Evolutionary conservation across 2,888 invertebrate genomes (phyloP), one percentile per base, ranked within the genome.

Genomic region (Hyposoter dolosus): DNA sequence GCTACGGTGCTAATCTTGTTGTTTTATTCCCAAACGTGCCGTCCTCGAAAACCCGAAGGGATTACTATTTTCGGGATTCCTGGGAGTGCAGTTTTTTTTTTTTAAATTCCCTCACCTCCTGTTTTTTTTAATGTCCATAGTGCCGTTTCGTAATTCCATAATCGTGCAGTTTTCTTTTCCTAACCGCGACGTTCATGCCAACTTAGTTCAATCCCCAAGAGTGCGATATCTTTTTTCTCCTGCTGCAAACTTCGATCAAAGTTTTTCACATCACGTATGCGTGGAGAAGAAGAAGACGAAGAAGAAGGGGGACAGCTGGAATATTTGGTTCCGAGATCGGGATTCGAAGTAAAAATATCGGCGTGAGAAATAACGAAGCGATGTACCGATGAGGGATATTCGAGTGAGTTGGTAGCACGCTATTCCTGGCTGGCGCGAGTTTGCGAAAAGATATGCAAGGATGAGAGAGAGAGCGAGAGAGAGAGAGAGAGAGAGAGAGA

Each of bases 391-490:
- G 68, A 50, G 45, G 19, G 74, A 66, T 63, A 63, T 66, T 28
- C 74, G 60, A 68, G 75, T 75, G 77, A 50, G 53, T 50, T 63
- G 63, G 78, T 4, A 65, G 82, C 82, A 47, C 82, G 66, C 75
- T 56, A 60, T 35, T 35, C 47, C 66, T 43, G 74, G 32, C 40
- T 7, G 23, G 45, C 68, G 66, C 53, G 82, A 56, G 66, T 74
- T 72, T 60, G n/a, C 68, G 60, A 63, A 74, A 77, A 63, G 77
- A 40, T 63, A 75, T 43, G 68, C 60, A 32, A 69, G 53, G 74
- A 47, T 53, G 72, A 66, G 63, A 65, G 66, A 47, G 79, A 77
- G 60, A 43, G 60, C 65, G 63, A 60, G 81, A 71, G 69, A 84
- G 66, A 78, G 68, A 80, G 71, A 60, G 50, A 50, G 63, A 40